Evolutionary conservation across 2,797 vertebrate genomes (phyloP), one percentile per base, ranked within the genome.

Genomic region (Coregonus suidteri): DNA sequence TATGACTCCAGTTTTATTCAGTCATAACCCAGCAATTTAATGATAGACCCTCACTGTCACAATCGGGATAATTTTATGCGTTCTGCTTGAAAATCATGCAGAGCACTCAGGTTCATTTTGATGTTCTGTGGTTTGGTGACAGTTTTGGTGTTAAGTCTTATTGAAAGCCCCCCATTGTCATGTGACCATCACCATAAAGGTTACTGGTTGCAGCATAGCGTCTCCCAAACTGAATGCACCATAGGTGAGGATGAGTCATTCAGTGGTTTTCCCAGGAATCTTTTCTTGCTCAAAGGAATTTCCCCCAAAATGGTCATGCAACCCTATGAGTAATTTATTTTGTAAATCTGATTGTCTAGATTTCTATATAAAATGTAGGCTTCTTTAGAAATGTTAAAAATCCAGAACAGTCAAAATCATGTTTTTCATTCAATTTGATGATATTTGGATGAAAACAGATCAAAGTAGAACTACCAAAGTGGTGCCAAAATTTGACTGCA

Each of bases 161-260:
- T 88, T 88, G 90, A 79, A 93, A 92, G 84, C 91, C 81, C 92
- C 84, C 64, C 3, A 35, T 75, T 83, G 72, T 85, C 76, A 85
- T 74, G 85, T 73, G 52, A 79, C 77, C 77, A 64, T 65, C 18
- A 30, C 76, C 41, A 52, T 74, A 81, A 86, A 85, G 78, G 78
- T 85, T 71, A 71, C 52, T 47, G 65, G 74, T 18, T 18, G 75
- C 54, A 82, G 59, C 75, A 74, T 37, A 82, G 65, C 75, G 31
- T 77, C 65, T 80, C 87, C 82, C 79, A 77, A 77, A 82, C 75
- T 75, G 68, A 0, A 0, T 14, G 16, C 15, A 68, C 70, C 70
- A 84, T 82, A 82, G 79, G 75, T 90, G 88, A 76, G 9, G 14
- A 31, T 76, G 67, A 90, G 71, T 90, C 88, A 89, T 62, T 65